Evolutionary conservation across 1,140 invertebrate genomes (phyloP).

Genomic region (Aphidius gifuensis): DNA sequence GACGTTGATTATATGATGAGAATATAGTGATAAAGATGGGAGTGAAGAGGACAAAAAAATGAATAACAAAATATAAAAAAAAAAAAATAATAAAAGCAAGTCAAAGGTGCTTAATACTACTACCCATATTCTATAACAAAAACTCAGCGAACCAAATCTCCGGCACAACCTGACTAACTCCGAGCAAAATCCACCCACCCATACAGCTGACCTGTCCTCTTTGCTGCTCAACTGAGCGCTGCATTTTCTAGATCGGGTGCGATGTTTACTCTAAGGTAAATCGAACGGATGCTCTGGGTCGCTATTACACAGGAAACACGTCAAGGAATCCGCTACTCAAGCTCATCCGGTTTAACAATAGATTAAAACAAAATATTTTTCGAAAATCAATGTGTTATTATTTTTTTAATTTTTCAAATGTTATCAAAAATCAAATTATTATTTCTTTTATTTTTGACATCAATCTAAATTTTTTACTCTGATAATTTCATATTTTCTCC

Average conservation of each 20-base stretch:
- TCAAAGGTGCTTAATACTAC: too few species aligned
- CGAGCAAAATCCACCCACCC: constrained; percentile 28
- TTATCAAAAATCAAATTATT: too few species aligned
- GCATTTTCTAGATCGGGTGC: constrained; percentile 26
- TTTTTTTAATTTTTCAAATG: too few species aligned
- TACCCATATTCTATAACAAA: not conserved
- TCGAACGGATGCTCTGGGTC: constrained; percentile 22
- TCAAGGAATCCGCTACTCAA: constrained; percentile 14
- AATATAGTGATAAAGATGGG: too few species aligned
- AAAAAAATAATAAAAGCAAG: too few species aligned
- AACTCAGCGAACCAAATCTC: constrained; percentile 39
- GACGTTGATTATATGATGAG: too few species aligned
- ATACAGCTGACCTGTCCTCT: constrained; percentile 30
- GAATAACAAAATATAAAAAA: too few species aligned
- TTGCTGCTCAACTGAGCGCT: constrained; percentile 23
- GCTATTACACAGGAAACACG: constrained; percentile 17
- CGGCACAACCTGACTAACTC: constrained; percentile 32
- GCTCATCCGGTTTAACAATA: constrained; percentile 21
- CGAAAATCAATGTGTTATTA: not conserved
- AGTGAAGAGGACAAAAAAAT: too few species aligned
- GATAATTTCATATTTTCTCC: not conserved
- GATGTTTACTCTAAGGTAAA: constrained; percentile 10
- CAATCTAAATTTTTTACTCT: too few species aligned
- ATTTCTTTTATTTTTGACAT: too few species aligned
- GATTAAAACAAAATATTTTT: constrained; percentile 9